phyloP scores from a whole-genome alignment of 2,888 invertebrate species.

The Hirtodrosophila confusa region DNA sequence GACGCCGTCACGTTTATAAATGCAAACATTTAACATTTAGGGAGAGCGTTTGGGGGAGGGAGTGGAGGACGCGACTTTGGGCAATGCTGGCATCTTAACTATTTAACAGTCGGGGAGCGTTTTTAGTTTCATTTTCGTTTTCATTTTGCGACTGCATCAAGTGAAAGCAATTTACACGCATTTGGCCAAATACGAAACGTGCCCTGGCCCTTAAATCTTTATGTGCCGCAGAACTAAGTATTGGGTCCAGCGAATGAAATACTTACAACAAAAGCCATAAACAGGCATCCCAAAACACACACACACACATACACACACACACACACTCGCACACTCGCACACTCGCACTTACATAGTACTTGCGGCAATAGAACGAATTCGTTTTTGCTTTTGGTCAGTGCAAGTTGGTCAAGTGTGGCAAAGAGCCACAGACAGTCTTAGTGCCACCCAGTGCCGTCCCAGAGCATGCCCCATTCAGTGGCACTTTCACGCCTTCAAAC shows the following conservation, averaged over 20 bases:
- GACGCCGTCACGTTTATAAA: constrained; percentile 62
- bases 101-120: constrained; percentile 64
- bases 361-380: constrained; percentile 24
- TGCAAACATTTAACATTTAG: constrained; percentile 64
- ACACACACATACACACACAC: neutral
- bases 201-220: constrained; percentile 65
- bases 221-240: constrained; percentile 47
- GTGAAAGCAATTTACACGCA: constrained; percentile 73
- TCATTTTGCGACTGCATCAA: constrained; percentile 50
- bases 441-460: neutral
- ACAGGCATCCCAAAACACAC: constrained; percentile 19
- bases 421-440: constrained; percentile 15
- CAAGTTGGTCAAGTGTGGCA: constrained; percentile 51
- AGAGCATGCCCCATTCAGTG: constrained; percentile 39
- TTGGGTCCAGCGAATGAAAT: constrained; percentile 41
- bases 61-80: neutral
- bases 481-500: constrained; percentile 38
- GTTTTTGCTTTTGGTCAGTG: constrained; percentile 45
- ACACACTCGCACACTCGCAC: no score
- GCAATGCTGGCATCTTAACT: constrained; percentile 42
- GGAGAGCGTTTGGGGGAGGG: neutral
- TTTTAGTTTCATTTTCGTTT: constrained; percentile 67
- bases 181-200: constrained; percentile 67
- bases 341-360: neutral
- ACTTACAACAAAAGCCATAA: constrained; percentile 38